Evolutionary conservation across 2,113 vertebrate species (phyloP).

Genomic region (Passer domesticus): DNA sequence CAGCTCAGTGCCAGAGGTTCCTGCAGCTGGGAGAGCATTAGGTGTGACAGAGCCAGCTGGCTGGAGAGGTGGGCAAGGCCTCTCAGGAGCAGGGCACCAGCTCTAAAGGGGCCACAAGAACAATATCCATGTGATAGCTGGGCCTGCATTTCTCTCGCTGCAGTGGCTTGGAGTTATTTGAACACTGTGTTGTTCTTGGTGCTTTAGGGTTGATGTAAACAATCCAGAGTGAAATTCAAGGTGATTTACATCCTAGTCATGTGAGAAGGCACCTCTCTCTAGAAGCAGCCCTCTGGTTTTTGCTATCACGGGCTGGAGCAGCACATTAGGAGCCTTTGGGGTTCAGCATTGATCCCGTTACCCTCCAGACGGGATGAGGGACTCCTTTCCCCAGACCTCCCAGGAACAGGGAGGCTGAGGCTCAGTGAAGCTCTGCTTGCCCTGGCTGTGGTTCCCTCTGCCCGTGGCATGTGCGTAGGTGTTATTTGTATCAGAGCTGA

Average conservation of each 20-base stretch:
- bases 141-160: fast-evolving
- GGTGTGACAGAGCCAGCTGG: not conserved
- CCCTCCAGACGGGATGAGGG: not conserved
- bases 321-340: not conserved
- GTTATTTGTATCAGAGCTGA: not conserved
- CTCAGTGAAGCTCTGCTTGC: not conserved
- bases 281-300: not conserved
- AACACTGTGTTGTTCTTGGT: not conserved
- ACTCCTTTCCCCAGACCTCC: not conserved
- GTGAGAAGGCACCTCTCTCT: not conserved
- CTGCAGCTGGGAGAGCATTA: not conserved
- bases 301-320: not conserved
- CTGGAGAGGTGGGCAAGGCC: not conserved
- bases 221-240: not conserved
- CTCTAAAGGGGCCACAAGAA: not conserved
- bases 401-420: not conserved
- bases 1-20: not conserved
- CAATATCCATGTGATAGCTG: not conserved
- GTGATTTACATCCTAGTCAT: not conserved
- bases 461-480: fast-evolving
- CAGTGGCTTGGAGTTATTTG: not conserved
- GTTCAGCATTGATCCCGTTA: fast-evolving
- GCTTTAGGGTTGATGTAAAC: not conserved
- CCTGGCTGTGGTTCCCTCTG: not conserved
- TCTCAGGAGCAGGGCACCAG: not conserved